Base-by-base conservation (phyloP, 92 coral and sea anemone genomes). In the Zoanthus sociatus region DNA sequence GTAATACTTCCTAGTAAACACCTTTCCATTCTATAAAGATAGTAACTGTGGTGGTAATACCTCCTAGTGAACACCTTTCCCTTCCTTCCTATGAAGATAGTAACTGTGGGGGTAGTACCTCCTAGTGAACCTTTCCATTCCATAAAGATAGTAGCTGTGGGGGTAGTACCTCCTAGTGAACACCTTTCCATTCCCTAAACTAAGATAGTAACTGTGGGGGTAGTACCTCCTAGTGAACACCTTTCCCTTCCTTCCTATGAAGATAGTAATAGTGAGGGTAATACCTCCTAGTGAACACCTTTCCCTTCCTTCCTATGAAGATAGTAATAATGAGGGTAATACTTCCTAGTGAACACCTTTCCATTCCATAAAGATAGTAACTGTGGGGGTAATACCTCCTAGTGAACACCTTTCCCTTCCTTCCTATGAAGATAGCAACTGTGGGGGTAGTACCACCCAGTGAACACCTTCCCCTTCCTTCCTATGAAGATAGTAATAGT, bases 341-440 rank as follows among this genome's bases (percentile, higher is more conserved):
- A 4, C 51, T 60, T 61, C 17, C 14, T 1, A 61, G 26, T 26
- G 68, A 14, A 61, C 14, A 15, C 68, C 68, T 61, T n/a, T 9
- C 4, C 1, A 0, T n/a, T n/a, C 68, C 4, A 26, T 26, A 0
- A 61, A 14, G 18, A 48, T 48, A 5, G 53, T 48, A 48, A 48
- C 0, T 0, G 6, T 48, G 5, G 1, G 26, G 53, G 9, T 48
- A 0, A 9, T 26, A 48, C 87, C 78, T 94, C 95, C 84, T 87
- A 95, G 61, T 88, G 94, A 31, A 91, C 87, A 14, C 91, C 92
- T 50, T 90, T 93, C 50, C 33, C 70, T 32, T 26, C 95, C 91
- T 42, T 10, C 15, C 42, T 69, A 48, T 48, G 73, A 4, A 15
- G 26, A 26, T 26, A 26, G 26, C 0, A 26, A 26, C 0, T 0